phyloP scores from a whole-genome alignment of 2,113 vertebrate species.

The Ovis aries region ARS-UI_Ramb_v3.0 NC_056055.1:26328001-26328500 shows the following conservation, averaged over 20 bases:
- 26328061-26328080: too few relatives aligned
- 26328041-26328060: too few relatives aligned
- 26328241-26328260: neutral
- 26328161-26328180: neutral
- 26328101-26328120: neutral
- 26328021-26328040: too few relatives aligned
- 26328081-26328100: too few relatives aligned
- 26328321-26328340: neutral
- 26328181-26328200: neutral
- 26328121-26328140: neutral
- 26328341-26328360: neutral
- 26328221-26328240: neutral
- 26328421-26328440: neutral
- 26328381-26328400: neutral
- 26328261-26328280: neutral
- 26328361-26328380: neutral
- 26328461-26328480: neutral
- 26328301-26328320: neutral
- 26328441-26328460: neutral
- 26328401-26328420: neutral
- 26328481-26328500: neutral
- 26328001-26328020: too few relatives aligned
- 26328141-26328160: neutral
- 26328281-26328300: neutral
- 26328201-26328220: neutral